Base-by-base conservation (phyloP, 2,113 vertebrate genomes). In the Corythornis cristatus region DNA sequence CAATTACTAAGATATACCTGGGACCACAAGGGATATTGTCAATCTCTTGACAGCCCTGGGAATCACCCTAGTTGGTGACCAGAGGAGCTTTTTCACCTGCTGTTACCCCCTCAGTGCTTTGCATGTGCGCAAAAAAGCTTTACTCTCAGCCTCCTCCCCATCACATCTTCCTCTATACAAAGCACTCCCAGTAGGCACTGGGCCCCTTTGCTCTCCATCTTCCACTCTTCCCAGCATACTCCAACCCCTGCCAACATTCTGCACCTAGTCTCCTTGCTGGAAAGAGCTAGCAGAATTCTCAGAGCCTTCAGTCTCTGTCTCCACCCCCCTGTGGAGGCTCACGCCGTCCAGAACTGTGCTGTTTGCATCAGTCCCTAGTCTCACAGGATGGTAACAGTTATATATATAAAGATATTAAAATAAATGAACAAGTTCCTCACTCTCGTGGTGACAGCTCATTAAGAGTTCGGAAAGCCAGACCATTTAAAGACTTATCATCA, bases 81-180 rank as follows among this genome's bases (percentile, higher is more conserved):
- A 51, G 23, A 71, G 56, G 8, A 48, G 23, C 31, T 61, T 83
- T 56, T 35, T 48, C 54, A 48, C 35, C 57, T 29, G 29, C 67
- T 33, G 3, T 43, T 57, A 72, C 9, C 28, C 22, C 43, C 0
- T 3, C 62, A 19, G 8, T 2, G 3, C 0, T 0, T 14, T 15
- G 11, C 9, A 1, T 5, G 12, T 1, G 5, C 46, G 42, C 19
- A 35, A 35, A 35, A 35, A 35, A 35, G 35, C 35, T 35, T 35
- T 31, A 9, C 6, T 6, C 9, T 42, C 42, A 73, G 33, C 10
- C n/a, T 67, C 16, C 68, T 53, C 33, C 40, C 17, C 25, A 3
- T 12, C 33, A 8, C 1, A 19, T 18, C 13, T 48, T 68, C 48
- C 67, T 18, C 3, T 9, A 40, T 17, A 23, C 86, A 74, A 66